phyloP scores from a whole-genome alignment of 2,888 invertebrate species.

The Pandemis heparana region DNA sequence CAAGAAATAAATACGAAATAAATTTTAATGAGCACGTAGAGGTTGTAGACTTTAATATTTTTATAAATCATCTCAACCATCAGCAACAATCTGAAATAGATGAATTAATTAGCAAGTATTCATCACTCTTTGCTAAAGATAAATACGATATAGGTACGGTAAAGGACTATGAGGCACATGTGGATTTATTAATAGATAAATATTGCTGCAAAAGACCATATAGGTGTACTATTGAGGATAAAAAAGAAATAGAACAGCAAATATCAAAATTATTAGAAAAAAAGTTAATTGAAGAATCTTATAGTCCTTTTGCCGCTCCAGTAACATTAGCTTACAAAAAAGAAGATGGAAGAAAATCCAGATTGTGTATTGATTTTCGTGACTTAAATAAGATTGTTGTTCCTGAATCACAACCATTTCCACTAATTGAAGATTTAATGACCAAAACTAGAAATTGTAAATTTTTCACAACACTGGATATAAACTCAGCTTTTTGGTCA shows the following conservation, averaged over 20 bases:
- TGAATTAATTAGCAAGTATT: no score
- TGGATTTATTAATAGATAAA: no score
- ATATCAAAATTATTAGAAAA: constrained; percentile 18
- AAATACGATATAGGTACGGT: background rate
- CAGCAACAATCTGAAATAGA: no score
- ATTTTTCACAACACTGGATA: background rate
- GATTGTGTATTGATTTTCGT: constrained; percentile 28
- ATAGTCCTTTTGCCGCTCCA: constrained; percentile 40
- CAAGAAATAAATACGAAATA: no score
- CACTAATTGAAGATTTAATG: background rate
- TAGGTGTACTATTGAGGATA: background rate
- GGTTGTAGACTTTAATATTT: no score
- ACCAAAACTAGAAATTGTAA: background rate
- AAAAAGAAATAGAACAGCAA: constrained; percentile 32
- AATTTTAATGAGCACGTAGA: no score
- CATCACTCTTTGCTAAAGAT: no score
- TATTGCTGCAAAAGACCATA: constrained; percentile 17
- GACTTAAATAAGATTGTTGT: constrained; percentile 33
- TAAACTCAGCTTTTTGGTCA: background rate
- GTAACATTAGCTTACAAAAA: background rate
- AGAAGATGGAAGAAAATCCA: constrained; percentile 17
- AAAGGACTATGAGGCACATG: background rate
- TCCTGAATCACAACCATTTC: constrained; percentile 1
- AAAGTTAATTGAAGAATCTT: constrained; percentile 38
- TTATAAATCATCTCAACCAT: no score